phyloP scores from a whole-genome alignment of 30 jellyfish, hydroid and myxozoan genomes.

The Hydra vulgaris region DNA sequence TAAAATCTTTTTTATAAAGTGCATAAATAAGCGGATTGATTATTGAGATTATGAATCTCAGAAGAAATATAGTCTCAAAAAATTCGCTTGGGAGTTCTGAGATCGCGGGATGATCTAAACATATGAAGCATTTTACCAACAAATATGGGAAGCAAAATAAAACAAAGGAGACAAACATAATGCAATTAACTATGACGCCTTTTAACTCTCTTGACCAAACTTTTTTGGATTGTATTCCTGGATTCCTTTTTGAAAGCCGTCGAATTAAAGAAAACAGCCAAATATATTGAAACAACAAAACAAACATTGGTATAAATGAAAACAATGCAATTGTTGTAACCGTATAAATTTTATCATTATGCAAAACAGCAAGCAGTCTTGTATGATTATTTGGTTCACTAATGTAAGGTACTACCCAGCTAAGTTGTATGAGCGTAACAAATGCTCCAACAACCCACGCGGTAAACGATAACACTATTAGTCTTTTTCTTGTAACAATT shows the following conservation, averaged over 20 bases:
- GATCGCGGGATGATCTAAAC: conserved; percentile 38
- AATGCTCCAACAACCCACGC: conserved; percentile 43
- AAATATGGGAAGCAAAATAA: conserved; percentile 30
- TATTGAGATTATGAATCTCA: too few species aligned
- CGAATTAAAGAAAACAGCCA: conserved; percentile 14
- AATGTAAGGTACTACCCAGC: conserved; percentile 39
- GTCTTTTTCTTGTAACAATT: conserved; percentile 58
- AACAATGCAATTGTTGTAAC: background rate
- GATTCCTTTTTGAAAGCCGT: conserved; percentile 16
- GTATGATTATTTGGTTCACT: background rate
- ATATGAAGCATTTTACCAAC: conserved; percentile 1
- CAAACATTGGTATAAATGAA: conserved; percentile 23
- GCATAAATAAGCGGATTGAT: too few species aligned
- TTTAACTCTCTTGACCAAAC: conserved; percentile 8
- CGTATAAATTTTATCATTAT: conserved; percentile 5
- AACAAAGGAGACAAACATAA: conserved; percentile 25
- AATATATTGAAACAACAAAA: conserved; percentile 7
- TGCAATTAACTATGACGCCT: conserved; percentile 13
- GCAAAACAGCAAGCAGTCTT: background rate
- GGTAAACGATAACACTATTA: conserved; percentile 24
- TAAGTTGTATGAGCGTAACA: conserved; percentile 41
- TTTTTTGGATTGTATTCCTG: background rate
- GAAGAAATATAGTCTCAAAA: too few species aligned
- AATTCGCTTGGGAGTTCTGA: conserved; percentile 27
- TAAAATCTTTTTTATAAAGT: too few species aligned